Conservation (phyloP, 2,797 vertebrate genomes). For the Rhodeus uyekii region DNA sequence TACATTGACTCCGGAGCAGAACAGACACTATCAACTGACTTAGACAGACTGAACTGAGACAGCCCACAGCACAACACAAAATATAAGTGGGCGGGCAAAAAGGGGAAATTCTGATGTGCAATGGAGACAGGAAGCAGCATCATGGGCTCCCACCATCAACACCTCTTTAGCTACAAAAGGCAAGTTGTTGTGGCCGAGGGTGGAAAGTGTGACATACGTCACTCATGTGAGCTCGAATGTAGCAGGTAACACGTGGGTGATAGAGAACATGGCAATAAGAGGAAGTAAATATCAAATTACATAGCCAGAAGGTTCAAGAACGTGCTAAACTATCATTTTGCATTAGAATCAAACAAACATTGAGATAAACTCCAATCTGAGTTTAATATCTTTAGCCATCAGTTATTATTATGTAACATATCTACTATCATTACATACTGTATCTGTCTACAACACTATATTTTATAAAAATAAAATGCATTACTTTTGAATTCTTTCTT, state of each 20-base stretch:
- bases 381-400: neutral
- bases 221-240: slow-evolving; percentile 29
- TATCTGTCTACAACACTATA: neutral
- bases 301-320: neutral
- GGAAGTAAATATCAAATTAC: neutral
- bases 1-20: slow-evolving; percentile 61
- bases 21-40: slow-evolving; percentile 34
- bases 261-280: neutral
- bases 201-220: slow-evolving; percentile 60
- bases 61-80: slow-evolving; percentile 58
- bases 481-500: neutral
- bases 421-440: neutral
- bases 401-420: neutral
- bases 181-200: slow-evolving; percentile 34
- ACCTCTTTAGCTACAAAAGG: slow-evolving; percentile 55
- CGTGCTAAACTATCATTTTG: neutral
- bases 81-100: slow-evolving; percentile 67
- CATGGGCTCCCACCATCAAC: slow-evolving; percentile 70
- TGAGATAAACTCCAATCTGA: neutral
- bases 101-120: slow-evolving; percentile 79
- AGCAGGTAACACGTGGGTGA: neutral
- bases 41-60: slow-evolving; percentile 59
- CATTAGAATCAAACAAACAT: neutral
- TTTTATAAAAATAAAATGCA: neutral
- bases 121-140: slow-evolving; percentile 80